Conservation (phyloP, 2,888 invertebrate genomes). For the Drosophila niveifrons region DNA sequence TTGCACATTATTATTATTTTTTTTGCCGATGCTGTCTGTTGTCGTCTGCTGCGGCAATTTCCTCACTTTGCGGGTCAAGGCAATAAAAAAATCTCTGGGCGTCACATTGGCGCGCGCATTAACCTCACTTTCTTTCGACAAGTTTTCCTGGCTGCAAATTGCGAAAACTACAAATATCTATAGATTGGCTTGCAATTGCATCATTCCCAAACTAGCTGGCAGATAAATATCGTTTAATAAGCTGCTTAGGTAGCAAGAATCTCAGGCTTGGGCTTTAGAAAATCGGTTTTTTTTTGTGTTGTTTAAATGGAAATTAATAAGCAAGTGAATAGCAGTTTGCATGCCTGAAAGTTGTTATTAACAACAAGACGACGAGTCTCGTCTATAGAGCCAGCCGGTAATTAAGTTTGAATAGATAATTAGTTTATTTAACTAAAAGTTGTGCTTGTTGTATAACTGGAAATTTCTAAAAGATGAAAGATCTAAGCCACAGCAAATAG, state of each 20-base stretch:
- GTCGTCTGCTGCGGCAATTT: conserved; percentile 57
- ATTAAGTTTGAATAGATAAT: conserved; percentile 79
- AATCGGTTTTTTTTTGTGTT: conserved; percentile 32
- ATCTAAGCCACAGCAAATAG: conserved; percentile 59
- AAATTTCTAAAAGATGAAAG: conserved; percentile 76
- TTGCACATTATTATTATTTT: conserved; percentile 76
- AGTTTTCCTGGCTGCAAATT: conserved; percentile 28
- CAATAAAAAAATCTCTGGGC: conserved; percentile 62
- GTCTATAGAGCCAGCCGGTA: conserved; percentile 57
- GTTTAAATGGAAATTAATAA: conserved; percentile 59
- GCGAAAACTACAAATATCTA: neutral
- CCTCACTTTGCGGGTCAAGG: conserved; percentile 75
- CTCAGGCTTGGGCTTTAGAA: conserved; percentile 41
- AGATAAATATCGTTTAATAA: conserved; percentile 33
- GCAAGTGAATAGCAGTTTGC: conserved; percentile 43
- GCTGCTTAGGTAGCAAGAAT: conserved; percentile 43
- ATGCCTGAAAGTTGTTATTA: conserved; percentile 60
- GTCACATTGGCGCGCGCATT: conserved; percentile 44
- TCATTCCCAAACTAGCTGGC: conserved; percentile 34
- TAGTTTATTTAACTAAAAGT: conserved; percentile 71
- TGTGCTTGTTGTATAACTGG: conserved; percentile 73
- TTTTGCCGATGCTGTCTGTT: conserved; percentile 51
- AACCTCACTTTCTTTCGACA: conserved; percentile 50
- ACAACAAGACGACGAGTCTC: conserved; percentile 37
- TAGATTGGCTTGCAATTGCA: conserved; percentile 46